Evolutionary conservation across 2,888 invertebrate genomes (phyloP).

Genomic region (Beris morrisii): DNA sequence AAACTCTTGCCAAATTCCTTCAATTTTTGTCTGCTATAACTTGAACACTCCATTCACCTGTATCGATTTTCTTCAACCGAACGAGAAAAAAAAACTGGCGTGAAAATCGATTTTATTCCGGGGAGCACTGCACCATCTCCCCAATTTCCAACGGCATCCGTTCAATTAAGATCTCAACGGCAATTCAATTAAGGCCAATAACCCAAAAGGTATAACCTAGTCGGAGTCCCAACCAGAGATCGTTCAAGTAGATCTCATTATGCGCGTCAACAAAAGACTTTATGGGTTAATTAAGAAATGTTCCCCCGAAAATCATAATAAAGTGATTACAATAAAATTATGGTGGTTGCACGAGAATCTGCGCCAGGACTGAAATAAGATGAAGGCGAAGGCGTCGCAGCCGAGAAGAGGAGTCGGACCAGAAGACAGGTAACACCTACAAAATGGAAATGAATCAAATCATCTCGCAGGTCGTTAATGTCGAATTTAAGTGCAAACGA

Average conservation of each 20-base stretch:
- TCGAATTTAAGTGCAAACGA: slow-evolving; percentile 11
- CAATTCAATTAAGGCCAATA: slow-evolving; percentile 35
- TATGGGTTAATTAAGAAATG: slow-evolving; percentile 37
- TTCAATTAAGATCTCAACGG: slow-evolving; percentile 34
- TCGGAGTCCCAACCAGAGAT: slow-evolving; percentile 4
- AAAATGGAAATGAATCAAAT: slow-evolving; percentile 21
- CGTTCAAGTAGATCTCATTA: slow-evolving; percentile 8
- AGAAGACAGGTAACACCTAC: neutral
- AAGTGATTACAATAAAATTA: slow-evolving; percentile 24
- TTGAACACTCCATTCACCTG: no score
- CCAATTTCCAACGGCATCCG: slow-evolving; percentile 6
- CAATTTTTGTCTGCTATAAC: no score
- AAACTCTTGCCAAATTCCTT: no score
- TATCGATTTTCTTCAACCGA: no score
- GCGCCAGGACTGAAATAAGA: neutral
- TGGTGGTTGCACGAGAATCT: neutral
- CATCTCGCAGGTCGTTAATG: neutral
- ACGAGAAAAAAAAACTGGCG: no score
- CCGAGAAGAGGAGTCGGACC: no score
- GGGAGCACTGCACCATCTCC: neutral
- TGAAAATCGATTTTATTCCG: no score
- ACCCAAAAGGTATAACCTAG: slow-evolving; percentile 12
- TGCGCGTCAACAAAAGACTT: slow-evolving; percentile 33
- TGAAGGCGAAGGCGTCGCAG: neutral
- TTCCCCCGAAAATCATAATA: slow-evolving; percentile 25